Base-by-base conservation (phyloP, 2,113 vertebrate genomes). In the Scortum barcoo region DNA sequence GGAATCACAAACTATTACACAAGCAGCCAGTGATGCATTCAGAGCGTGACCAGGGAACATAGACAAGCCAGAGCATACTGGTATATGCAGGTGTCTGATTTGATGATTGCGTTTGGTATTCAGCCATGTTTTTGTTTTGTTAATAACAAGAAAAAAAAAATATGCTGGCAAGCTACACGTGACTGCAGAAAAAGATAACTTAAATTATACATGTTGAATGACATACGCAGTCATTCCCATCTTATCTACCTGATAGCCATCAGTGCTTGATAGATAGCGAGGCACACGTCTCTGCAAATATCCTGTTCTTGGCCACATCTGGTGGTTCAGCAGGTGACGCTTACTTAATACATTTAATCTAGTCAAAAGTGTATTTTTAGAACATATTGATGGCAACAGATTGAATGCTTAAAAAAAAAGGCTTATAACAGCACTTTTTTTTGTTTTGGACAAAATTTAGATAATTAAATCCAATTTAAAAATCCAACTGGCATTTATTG, bases 201-300 rank as follows among this genome's bases (percentile, higher is more conserved):
- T n/a, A n/a, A n/a, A 42, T 2, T 61, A 20, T 14, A 13, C 20
- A 6, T 69, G 58, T 30, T 33, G 13, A 66, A 16, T n/a, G 74
- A 69, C 19, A 19, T 7, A 22, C 3, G 0, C 3, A 0, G 14
- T 56, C 42, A 51, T 14, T 50, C 7, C 50, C 19, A 65, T 62
- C 71, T 84, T 24, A 78, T 86, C 78, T 61, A 46, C 22, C 5
- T 71, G 68, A 56, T 69, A 83, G 30, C 28, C 30, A 26, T 50
- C 24, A 63, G 24, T 5, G 0, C 0, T 33, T 4, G 26, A 2
- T 0, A 71, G 66, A 65, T 71, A 13, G 24, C 0, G 22, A 65
- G 11, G 16, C 17, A 72, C 51, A 14, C 42, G 13, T 53, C 17
- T 53, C 19, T 26, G 38, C n/a, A 1, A 17, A n/a, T 28, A 9